Base-by-base conservation (phyloP, 2,113 vertebrate genomes). In the Rhombomys opimus region DNA sequence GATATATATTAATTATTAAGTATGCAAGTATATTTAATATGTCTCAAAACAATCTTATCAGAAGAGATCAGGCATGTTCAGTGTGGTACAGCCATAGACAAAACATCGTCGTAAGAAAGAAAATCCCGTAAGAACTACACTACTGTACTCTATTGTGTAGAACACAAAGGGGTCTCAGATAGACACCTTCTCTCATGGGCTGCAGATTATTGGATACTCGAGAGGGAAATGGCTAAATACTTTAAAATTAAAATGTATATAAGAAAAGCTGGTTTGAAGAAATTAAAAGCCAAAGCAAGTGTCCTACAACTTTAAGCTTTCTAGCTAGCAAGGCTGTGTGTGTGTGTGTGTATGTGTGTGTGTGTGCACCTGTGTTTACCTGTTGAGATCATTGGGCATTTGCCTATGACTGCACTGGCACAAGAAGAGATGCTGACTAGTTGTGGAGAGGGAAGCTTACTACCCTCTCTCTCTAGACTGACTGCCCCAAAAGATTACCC, bases 391-490 rank as follows among this genome's bases (percentile, higher is more conserved):
- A 38, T 1, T 61, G n/a, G 78, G 57, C 35, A 38, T 63, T 27
- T 84, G 22, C n/a, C 59, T 63, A 65, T 17, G 38, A 27, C 14
- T 65, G 61, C n/a, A 84, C 2, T 41, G 23, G 38, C 65, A 25
- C 14, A 65, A 46, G 84, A 86, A 5, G 25, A 38, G 18, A 68
- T 86, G 38, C 52, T 1, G 2, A 73, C 27, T 27, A 41, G 12
- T 25, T 10, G 14, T 5, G 61, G 95, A 32, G 22, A 38, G 76
- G 75, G 93, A 84, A 96, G 90, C 61, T 77, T 70, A 57, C 68
- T 70, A 11, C 0, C 38, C 25, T 82, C 57, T 91, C 97, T 91
- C 73, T 41, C 88, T 90, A 92, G 59, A 89, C 67, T 81, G 10
- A 82, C 17, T 70, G 65, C 86, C 50, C 91, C 61, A 92, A 41